Conservation (phyloP, 1,140 invertebrate genomes). For the Teleogryllus occipitalis region DNA sequence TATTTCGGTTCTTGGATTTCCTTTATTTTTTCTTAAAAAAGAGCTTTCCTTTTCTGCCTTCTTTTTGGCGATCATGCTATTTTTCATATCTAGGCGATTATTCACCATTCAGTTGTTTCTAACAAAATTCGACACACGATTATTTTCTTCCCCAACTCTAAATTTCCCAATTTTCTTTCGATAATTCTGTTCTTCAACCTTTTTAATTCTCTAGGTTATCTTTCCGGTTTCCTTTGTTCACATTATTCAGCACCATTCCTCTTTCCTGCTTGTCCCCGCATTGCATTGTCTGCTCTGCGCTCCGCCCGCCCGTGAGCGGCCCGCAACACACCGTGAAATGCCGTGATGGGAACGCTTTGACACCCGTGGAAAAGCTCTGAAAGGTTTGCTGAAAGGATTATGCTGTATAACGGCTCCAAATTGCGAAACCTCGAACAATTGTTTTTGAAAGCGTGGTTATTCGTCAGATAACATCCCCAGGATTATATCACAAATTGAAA, state of each 20-base stretch:
- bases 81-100: too few relatives aligned
- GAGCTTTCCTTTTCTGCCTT: too few relatives aligned
- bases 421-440: background rate
- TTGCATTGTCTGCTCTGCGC: background rate
- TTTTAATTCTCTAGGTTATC: background rate
- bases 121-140: too few relatives aligned
- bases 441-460: conserved; percentile 1
- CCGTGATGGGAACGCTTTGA: background rate
- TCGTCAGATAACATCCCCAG: background rate
- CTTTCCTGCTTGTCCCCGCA: background rate
- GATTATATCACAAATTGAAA: background rate
- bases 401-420: background rate
- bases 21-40: too few relatives aligned
- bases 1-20: too few relatives aligned
- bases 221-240: background rate
- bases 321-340: background rate
- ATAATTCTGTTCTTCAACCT: too few relatives aligned
- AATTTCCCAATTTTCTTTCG: too few relatives aligned
- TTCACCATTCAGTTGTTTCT: too few relatives aligned
- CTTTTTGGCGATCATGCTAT: too few relatives aligned
- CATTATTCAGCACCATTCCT: background rate
- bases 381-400: conserved; percentile 1
- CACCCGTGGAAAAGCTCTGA: background rate
- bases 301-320: background rate
- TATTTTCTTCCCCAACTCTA: too few relatives aligned